These are phyloP conservation scores for Taxidea taxus DNA, from an alignment of 2,113 vertebrate genomes.

Conservation along the genomic window DNA sequence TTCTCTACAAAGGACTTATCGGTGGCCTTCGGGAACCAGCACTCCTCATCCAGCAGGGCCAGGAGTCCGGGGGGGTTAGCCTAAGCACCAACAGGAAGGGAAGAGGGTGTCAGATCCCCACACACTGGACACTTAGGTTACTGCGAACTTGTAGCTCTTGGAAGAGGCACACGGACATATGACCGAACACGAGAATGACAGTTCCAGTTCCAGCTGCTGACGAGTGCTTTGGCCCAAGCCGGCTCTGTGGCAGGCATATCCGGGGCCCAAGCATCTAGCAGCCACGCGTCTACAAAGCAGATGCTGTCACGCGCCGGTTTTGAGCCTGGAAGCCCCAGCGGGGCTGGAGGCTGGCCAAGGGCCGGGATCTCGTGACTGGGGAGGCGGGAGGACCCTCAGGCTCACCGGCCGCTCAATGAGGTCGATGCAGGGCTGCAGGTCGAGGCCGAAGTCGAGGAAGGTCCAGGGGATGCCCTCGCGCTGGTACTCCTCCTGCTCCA, in stretches of 20 bases:
- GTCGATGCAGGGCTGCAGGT: slow-evolving; percentile 98
- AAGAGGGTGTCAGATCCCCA: not conserved
- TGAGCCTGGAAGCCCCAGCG: accelerated
- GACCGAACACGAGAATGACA: accelerated
- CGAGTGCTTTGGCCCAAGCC: accelerated
- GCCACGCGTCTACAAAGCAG: not conserved
- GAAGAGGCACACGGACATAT: not conserved
- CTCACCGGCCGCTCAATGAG: slow-evolving; percentile 93
- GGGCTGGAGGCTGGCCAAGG: accelerated
- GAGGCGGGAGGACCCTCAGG: accelerated
- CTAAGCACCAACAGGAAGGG: slow-evolving; percentile 62
- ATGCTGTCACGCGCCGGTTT: not conserved
- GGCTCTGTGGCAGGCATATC: accelerated
- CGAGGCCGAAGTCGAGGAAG: slow-evolving; percentile 98
- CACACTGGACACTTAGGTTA: accelerated
- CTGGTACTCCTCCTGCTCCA: slow-evolving; percentile 99
- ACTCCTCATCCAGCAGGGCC: slow-evolving; percentile 93
- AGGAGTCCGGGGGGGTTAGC: slow-evolving; percentile 90
- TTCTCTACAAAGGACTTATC: slow-evolving; percentile 95
- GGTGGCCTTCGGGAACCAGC: slow-evolving; percentile 95
- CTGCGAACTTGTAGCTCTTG: not conserved
- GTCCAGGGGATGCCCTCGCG: slow-evolving; percentile 99
- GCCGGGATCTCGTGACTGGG: accelerated
- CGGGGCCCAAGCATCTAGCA: accelerated
- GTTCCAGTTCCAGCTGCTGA: accelerated